A percentile compares a stretch with the other conserved stretches of the same genome.
Evolutionary conservation across 2,888 invertebrate species (phyloP).

Genomic region (Gryllus longicercus): DNA sequence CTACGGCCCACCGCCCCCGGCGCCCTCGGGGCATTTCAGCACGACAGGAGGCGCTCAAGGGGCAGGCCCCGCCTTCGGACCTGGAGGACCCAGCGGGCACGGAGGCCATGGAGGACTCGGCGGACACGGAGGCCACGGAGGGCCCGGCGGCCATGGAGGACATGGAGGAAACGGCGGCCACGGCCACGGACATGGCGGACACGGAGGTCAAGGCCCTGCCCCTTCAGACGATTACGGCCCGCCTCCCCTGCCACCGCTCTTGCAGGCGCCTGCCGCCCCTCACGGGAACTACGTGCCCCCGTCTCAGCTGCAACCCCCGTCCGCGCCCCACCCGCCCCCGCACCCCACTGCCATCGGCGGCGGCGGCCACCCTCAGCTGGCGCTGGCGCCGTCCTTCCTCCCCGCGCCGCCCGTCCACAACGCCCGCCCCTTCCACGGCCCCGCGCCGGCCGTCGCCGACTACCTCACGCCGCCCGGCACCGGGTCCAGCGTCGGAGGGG

Average conservation of each 20-base stretch:
- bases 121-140: too few relatives aligned
- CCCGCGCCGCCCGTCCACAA: constrained; percentile 19
- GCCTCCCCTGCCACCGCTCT: constrained; percentile 19
- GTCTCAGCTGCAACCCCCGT: background rate
- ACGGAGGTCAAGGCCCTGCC: constrained; percentile 11
- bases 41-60: background rate
- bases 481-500: background rate
- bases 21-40: background rate
- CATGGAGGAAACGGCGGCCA: too few relatives aligned
- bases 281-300: background rate
- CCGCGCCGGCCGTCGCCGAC: background rate
- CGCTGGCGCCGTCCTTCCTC: background rate
- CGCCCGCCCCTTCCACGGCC: constrained; percentile 25
- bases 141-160: too few relatives aligned
- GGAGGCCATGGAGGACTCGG: too few relatives aligned
- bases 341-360: background rate
- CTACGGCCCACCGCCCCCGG: constrained; percentile 40
- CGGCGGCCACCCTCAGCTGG: background rate
- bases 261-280: background rate
- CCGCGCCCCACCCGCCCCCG: constrained; percentile 1
- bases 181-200: background rate
- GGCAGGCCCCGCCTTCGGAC: background rate
- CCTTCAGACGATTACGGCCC: background rate
- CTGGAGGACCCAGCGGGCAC: background rate
- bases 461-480: background rate